These are phyloP conservation scores for Drosophila subsilvestris DNA, from an alignment of 2,888 invertebrate species.

Conservation along the genomic window DNA sequence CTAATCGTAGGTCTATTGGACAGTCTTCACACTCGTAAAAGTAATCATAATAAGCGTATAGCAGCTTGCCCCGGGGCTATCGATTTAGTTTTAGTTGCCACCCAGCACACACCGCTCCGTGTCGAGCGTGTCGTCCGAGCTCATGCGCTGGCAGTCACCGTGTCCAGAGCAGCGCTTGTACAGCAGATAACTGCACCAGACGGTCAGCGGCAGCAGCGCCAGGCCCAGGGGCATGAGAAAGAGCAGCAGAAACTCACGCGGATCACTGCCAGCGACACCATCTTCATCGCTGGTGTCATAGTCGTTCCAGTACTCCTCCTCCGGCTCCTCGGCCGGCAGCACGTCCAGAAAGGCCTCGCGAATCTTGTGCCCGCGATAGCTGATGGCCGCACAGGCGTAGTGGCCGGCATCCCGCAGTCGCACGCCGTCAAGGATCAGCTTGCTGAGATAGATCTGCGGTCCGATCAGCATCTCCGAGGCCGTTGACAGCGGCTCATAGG, in stretches of 20 bases:
- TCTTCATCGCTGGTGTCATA: conserved; percentile 64
- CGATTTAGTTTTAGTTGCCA: conserved; percentile 42
- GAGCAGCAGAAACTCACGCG: conserved; percentile 76
- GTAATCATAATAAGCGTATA: conserved; percentile 60
- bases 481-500: conserved; percentile 79
- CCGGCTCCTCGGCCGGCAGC: conserved; percentile 27
- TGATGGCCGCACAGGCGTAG: conserved; percentile 83
- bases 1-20: conserved; percentile 32
- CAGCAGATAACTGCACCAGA: conserved; percentile 80
- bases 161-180: conserved; percentile 65
- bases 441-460: conserved; percentile 82
- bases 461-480: conserved; percentile 79
- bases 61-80: background rate
- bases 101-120: conserved; percentile 72
- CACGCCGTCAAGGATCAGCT: conserved; percentile 81
- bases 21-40: conserved; percentile 61
- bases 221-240: conserved; percentile 83
- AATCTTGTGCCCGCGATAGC: conserved; percentile 81
- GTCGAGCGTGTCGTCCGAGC: conserved; percentile 69
- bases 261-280: conserved; percentile 54
- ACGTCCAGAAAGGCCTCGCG: conserved; percentile 81
- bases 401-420: conserved; percentile 76
- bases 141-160: conserved; percentile 65
- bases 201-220: conserved; percentile 78
- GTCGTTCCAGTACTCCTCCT: conserved; percentile 76